phyloP scores from a whole-genome alignment of 1,140 invertebrate genomes.

The Pogonognathellus flavescens region DNA sequence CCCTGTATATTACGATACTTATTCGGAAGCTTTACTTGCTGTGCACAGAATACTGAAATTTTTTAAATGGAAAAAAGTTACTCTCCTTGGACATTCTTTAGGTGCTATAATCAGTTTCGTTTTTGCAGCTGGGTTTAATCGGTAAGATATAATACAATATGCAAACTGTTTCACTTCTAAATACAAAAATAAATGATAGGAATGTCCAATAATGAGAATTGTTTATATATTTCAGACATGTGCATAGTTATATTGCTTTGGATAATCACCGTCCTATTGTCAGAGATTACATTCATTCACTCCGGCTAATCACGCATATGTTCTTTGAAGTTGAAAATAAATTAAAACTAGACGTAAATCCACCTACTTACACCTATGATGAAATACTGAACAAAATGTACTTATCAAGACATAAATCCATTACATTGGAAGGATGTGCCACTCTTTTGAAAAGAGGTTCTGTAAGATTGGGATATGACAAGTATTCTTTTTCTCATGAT shows the following conservation, averaged over 20 bases:
- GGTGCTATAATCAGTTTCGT: conserved; percentile 69
- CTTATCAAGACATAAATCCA: conserved; percentile 62
- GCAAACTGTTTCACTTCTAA: background rate
- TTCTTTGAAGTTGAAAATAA: conserved; percentile 60
- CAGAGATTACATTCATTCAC: conserved; percentile 46
- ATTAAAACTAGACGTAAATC: conserved; percentile 23
- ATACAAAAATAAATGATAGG: background rate
- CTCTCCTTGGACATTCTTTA: conserved; percentile 70
- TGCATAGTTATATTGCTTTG: conserved; percentile 61
- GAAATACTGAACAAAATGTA: conserved; percentile 66
- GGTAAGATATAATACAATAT: conserved; percentile 64
- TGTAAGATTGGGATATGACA: conserved; percentile 50
- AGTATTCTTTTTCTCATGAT: conserved; percentile 62
- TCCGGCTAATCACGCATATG: conserved; percentile 11
- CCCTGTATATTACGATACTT: conserved; percentile 67
- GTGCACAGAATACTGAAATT: conserved; percentile 68
- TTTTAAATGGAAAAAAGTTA: conserved; percentile 70
- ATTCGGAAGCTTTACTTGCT: conserved; percentile 65
- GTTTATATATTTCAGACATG: conserved; percentile 35
- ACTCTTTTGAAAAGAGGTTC: conserved; percentile 68
- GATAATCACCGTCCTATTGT: conserved; percentile 62
- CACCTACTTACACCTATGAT: conserved; percentile 63
- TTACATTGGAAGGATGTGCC: conserved; percentile 67
- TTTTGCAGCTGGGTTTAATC: conserved; percentile 68
- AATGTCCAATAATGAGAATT: background rate